These are phyloP conservation scores for Idaea straminata DNA, from an alignment of 2,888 invertebrate genomes.

Conservation along the genomic window DNA sequence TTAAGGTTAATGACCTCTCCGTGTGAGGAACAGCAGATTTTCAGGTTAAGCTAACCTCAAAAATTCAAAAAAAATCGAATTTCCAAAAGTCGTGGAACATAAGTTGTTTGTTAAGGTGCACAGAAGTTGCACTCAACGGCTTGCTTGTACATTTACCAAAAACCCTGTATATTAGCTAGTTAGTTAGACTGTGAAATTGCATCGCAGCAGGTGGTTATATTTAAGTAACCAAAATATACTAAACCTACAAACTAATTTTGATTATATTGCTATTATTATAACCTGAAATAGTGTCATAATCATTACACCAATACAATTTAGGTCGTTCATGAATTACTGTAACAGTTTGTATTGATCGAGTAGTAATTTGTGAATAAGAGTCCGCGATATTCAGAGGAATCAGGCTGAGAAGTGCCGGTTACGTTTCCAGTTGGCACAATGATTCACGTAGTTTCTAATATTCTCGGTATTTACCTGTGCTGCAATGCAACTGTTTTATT, in stretches of 20 bases:
- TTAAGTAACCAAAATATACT: background rate
- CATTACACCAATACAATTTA: background rate
- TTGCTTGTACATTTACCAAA: too few relatives aligned
- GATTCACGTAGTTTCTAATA: slow-evolving; percentile 42
- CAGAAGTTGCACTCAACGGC: too few relatives aligned
- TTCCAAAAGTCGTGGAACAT: too few relatives aligned
- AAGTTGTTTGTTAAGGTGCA: too few relatives aligned
- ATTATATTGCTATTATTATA: slow-evolving; percentile 6
- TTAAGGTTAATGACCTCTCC: too few relatives aligned
- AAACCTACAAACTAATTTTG: background rate
- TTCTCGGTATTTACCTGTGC: slow-evolving; percentile 49
- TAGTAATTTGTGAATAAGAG: slow-evolving; percentile 8
- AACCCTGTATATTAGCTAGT: background rate
- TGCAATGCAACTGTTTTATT: slow-evolving; percentile 4
- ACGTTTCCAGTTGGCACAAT: slow-evolving; percentile 34
- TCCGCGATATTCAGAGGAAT: slow-evolving; percentile 37
- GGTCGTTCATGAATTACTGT: background rate
- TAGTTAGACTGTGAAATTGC: background rate
- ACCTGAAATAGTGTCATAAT: background rate
- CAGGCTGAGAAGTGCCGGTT: slow-evolving; percentile 47
- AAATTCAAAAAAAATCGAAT: too few relatives aligned
- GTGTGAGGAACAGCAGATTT: too few relatives aligned
- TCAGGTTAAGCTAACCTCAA: too few relatives aligned
- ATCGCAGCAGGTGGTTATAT: background rate
- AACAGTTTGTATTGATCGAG: background rate